phyloP scores from a whole-genome alignment of 2,797 vertebrate genomes.

The Squalus acanthias region DNA sequence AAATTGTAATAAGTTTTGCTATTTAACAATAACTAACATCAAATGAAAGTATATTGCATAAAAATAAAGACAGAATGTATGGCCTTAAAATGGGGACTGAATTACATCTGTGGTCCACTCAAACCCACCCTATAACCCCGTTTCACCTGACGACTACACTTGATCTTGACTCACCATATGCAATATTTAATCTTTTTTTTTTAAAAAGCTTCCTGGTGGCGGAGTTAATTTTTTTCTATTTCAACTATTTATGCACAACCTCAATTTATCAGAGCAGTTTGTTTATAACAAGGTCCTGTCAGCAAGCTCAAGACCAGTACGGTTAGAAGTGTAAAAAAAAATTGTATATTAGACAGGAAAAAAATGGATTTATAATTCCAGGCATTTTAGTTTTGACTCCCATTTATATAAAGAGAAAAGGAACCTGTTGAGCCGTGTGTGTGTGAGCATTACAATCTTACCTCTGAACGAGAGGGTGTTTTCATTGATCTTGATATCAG shows the following conservation, averaged over 20 bases:
- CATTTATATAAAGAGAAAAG: background rate
- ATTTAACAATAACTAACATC: background rate
- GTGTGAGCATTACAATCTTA: conserved; percentile 45
- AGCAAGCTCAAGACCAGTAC: background rate
- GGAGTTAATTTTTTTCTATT: background rate
- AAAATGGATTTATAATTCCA: background rate
- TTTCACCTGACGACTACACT: background rate
- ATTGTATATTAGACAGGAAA: background rate
- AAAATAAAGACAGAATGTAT: background rate
- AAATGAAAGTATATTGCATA: background rate
- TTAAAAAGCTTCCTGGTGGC: too few relatives aligned
- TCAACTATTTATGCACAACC: background rate
- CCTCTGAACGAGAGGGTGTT: conserved; percentile 81
- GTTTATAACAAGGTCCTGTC: background rate
- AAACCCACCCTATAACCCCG: background rate
- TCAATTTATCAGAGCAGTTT: background rate
- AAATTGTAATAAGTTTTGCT: background rate
- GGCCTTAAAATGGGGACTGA: background rate
- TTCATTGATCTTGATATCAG: conserved; percentile 68
- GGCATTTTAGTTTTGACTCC: background rate
- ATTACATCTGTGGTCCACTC: background rate
- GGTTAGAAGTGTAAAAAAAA: background rate
- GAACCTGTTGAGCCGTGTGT: background rate
- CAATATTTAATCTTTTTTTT: too few relatives aligned
- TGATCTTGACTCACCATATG: too few relatives aligned